Conservation (phyloP, 2,888 invertebrate genomes). For the Ochropleura leucogaster region DNA sequence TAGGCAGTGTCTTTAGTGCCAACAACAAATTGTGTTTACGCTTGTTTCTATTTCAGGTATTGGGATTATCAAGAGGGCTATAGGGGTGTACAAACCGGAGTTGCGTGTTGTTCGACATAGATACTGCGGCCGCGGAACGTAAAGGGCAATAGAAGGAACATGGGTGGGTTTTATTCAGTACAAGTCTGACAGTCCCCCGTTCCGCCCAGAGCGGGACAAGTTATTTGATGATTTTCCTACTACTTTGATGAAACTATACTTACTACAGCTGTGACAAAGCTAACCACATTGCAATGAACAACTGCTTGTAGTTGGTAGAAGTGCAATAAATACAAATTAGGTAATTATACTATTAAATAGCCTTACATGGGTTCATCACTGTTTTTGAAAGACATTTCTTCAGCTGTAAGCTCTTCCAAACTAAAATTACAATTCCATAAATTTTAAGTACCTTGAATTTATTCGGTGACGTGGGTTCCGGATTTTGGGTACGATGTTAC, state of each 20-base stretch:
- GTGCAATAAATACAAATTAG: not conserved
- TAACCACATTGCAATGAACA: not conserved
- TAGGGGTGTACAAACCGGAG: not conserved
- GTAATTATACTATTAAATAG: not conserved
- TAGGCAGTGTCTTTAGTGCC: not conserved
- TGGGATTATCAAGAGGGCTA: not conserved
- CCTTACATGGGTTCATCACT: not conserved
- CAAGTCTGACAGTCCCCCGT: no score
- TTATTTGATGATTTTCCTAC: no score
- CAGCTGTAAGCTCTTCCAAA: not conserved
- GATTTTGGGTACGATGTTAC: no score
- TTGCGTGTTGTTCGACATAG: no score
- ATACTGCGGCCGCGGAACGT: no score
- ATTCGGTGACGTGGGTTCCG: not conserved
- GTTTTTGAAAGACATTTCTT: not conserved
- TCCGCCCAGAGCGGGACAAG: no score
- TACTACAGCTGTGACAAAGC: not conserved
- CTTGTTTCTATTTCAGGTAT: not conserved
- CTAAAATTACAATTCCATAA: not conserved
- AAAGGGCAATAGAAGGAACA: no score
- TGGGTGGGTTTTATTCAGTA: no score
- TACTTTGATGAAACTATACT: no score
- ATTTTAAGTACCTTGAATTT: not conserved
- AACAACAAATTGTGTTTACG: not conserved
- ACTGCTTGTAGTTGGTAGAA: not conserved